phyloP scores from a whole-genome alignment of 2,888 invertebrate genomes.

The Hartigia nigra region DNA sequence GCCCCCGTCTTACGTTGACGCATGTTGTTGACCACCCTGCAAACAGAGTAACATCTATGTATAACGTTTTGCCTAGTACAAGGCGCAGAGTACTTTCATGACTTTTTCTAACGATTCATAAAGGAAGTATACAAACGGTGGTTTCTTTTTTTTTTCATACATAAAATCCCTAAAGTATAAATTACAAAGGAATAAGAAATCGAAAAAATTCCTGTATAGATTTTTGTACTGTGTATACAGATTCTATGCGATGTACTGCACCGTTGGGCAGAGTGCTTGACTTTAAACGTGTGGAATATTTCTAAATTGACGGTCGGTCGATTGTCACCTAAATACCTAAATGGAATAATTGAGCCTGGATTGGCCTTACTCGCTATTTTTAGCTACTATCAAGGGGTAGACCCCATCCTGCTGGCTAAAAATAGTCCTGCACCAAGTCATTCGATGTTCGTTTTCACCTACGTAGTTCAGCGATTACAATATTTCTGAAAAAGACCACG shows the following conservation, averaged over 20 bases:
- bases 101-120: background rate
- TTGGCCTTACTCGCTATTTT: constrained; percentile 63
- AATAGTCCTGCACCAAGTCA: constrained; percentile 46
- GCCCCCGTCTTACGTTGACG: constrained; percentile 55
- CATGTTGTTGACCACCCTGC: constrained; percentile 56
- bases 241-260: background rate
- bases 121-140: background rate
- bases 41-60: constrained; percentile 33
- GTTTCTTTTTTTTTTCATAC: background rate
- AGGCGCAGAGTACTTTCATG: constrained; percentile 15
- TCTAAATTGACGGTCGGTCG: constrained; percentile 63
- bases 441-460: background rate
- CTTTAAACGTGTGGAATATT: constrained; percentile 56
- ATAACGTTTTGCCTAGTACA: constrained; percentile 17
- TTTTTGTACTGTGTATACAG: background rate
- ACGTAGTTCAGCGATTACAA: background rate
- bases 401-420: constrained; percentile 59
- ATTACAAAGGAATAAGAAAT: background rate
- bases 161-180: background rate
- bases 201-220: background rate
- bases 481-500: background rate
- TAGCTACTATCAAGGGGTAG: constrained; percentile 57
- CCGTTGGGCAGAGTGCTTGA: background rate
- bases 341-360: constrained; percentile 63
- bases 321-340: constrained; percentile 65